A percentile compares a stretch with the other conserved stretches of the same genome.
These are phyloP conservation scores for Murina feae DNA, from an alignment of 2,113 vertebrate genomes.

Conservation along the genomic window DNA sequence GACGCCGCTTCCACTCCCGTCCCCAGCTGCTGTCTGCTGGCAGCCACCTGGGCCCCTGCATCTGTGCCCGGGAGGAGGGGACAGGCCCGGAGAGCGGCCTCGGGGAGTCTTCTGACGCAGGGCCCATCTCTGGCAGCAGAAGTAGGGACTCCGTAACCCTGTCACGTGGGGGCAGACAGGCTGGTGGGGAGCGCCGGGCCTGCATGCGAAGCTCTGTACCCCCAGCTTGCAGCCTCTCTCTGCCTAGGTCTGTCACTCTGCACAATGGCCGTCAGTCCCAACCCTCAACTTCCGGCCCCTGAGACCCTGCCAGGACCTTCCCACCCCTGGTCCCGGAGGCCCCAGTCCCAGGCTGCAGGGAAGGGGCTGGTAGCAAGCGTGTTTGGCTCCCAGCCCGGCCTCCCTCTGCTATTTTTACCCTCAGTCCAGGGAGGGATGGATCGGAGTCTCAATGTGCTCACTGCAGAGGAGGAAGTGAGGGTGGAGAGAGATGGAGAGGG, in stretches of 20 bases:
- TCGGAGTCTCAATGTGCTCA: constrained; percentile 22
- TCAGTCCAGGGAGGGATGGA: constrained; percentile 51
- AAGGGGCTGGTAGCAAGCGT: constrained; percentile 35
- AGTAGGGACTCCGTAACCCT: not conserved
- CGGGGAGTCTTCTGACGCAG: constrained; percentile 8
- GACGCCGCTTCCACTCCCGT: constrained; percentile 41
- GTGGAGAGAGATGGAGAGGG: not conserved
- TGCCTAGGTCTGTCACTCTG: not conserved
- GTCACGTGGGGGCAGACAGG: not conserved
- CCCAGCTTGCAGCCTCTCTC: not conserved
- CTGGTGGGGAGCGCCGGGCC: not conserved
- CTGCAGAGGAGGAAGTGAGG: constrained; percentile 57
- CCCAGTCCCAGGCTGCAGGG: not conserved
- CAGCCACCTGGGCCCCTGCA: constrained; percentile 64
- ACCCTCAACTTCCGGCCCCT: not conserved
- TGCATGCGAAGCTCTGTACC: not conserved
- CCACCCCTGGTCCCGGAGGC: not conserved
- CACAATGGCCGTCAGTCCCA: not conserved
- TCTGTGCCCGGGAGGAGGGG: constrained; percentile 21
- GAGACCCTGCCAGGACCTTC: not conserved
- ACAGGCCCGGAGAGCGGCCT: not conserved
- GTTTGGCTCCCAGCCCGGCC: constrained; percentile 52
- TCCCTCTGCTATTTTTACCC: constrained; percentile 69
- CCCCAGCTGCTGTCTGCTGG: constrained; percentile 63
- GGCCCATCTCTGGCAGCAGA: not conserved